These are phyloP conservation scores for Pseudochaenichthys georgianus DNA, from an alignment of 2,797 vertebrate genomes.

Conservation along the genomic window DNA sequence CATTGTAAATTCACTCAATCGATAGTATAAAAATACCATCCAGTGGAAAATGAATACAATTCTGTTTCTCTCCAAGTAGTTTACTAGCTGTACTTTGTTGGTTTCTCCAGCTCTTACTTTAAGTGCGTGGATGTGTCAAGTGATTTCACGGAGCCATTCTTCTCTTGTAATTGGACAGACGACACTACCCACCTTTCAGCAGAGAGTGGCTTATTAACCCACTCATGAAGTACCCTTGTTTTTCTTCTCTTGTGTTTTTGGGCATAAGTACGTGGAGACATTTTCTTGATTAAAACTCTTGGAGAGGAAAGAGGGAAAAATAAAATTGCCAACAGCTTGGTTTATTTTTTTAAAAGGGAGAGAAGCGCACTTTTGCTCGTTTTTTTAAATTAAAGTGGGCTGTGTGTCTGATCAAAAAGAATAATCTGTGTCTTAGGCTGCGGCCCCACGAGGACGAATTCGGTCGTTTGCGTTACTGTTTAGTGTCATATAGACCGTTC, in stretches of 20 bases:
- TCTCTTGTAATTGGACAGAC: constrained; percentile 57
- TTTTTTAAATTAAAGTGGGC: constrained; percentile 42
- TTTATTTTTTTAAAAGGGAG: constrained; percentile 4
- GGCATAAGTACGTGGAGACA: constrained; percentile 59
- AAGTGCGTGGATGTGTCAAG: constrained; percentile 39
- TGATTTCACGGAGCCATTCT: constrained; percentile 44
- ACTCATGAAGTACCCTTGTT: constrained; percentile 52
- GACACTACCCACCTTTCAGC: constrained; percentile 55
- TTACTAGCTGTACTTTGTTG: constrained; percentile 15
- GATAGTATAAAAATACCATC: background rate
- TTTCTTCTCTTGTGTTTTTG: constrained; percentile 31
- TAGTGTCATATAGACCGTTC: no score
- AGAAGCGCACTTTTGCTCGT: constrained; percentile 10
- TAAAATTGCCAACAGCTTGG: constrained; percentile 39
- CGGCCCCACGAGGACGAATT: no score
- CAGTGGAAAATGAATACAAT: background rate
- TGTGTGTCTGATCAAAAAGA: constrained; percentile 4
- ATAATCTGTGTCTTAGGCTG: constrained; percentile 16
- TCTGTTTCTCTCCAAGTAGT: background rate
- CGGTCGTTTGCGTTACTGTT: no score
- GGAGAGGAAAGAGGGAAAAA: constrained; percentile 23
- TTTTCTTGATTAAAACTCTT: constrained; percentile 68
- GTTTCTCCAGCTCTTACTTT: constrained; percentile 13
- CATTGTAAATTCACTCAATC: background rate
- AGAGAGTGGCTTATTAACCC: constrained; percentile 56